These are phyloP conservation scores for Heliconius hortense DNA, from an alignment of 2,888 invertebrate genomes.

Conservation along the genomic window DNA sequence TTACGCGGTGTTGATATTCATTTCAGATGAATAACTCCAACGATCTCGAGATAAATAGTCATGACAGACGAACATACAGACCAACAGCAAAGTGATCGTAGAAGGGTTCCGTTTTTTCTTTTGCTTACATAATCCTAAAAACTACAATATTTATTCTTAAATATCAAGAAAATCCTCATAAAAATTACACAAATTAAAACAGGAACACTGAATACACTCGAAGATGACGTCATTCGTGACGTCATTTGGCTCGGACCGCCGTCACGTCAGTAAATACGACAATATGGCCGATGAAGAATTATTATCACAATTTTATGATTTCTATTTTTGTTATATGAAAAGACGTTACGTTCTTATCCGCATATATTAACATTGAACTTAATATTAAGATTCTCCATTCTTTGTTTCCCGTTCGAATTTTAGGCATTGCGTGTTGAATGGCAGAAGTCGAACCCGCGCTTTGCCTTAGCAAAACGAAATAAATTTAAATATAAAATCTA, in stretches of 20 bases:
- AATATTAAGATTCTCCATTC: not conserved
- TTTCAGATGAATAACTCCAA: no score
- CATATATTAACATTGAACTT: no score
- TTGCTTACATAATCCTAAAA: no score
- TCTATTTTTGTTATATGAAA: slow-evolving; percentile 36
- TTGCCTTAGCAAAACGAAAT: not conserved
- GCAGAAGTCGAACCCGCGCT: no score
- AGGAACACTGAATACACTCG: slow-evolving; percentile 15
- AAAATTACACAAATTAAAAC: not conserved
- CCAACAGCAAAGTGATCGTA: no score
- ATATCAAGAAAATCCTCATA: not conserved
- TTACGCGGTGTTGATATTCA: no score
- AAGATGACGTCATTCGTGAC: slow-evolving; percentile 35
- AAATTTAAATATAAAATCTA: not conserved
- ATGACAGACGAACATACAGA: no score
- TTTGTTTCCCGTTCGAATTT: not conserved
- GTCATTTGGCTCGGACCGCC: slow-evolving; percentile 40
- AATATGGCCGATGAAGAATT: slow-evolving; percentile 37
- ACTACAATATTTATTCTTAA: no score
- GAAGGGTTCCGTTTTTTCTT: no score
- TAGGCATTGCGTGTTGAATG: no score
- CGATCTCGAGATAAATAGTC: no score
- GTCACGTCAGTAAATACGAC: slow-evolving; percentile 37
- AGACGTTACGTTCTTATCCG: not conserved
- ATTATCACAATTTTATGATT: slow-evolving; percentile 38